Conservation (phyloP, 1,140 invertebrate species). For the Zaprionus ghesquierei region DNA sequence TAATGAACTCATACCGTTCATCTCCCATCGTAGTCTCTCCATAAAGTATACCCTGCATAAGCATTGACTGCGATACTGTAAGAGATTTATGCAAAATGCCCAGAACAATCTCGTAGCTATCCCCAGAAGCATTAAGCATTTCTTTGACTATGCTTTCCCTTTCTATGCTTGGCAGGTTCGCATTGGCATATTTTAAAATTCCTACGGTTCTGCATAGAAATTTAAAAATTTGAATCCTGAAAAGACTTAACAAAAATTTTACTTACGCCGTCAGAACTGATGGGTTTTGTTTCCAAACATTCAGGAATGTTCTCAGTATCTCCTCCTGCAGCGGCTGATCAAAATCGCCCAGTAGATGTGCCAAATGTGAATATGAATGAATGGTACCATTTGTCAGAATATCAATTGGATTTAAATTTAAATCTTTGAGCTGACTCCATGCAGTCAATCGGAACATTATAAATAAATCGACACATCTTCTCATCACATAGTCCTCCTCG, state of each 20-base stretch:
- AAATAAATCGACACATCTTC: conserved; percentile 35
- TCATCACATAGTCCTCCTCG: conserved; percentile 33
- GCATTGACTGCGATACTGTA: background rate
- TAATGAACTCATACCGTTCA: conserved; percentile 32
- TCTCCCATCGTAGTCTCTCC: conserved; percentile 44
- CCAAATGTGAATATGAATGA: conserved; percentile 16
- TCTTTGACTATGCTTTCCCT: conserved; percentile 8
- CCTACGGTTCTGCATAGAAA: conserved; percentile 1
- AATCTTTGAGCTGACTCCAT: conserved; percentile 25
- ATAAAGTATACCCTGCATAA: conserved; percentile 17
- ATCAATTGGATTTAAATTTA: conserved; percentile 26
- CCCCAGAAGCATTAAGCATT: background rate
- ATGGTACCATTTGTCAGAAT: conserved; percentile 35
- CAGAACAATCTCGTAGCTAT: background rate
- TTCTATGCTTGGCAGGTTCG: background rate
- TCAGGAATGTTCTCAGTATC: background rate
- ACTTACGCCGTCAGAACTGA: background rate
- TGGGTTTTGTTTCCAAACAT: background rate
- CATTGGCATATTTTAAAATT: conserved; percentile 31
- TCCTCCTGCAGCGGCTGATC: conserved; percentile 10
- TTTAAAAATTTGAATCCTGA: background rate
- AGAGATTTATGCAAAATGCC: background rate
- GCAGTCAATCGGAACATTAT: background rate
- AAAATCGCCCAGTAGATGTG: background rate
- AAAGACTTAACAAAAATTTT: background rate